Evolutionary conservation across 2,888 invertebrate species (phyloP).

Genomic region (Scelioninae gen. 2): DNA sequence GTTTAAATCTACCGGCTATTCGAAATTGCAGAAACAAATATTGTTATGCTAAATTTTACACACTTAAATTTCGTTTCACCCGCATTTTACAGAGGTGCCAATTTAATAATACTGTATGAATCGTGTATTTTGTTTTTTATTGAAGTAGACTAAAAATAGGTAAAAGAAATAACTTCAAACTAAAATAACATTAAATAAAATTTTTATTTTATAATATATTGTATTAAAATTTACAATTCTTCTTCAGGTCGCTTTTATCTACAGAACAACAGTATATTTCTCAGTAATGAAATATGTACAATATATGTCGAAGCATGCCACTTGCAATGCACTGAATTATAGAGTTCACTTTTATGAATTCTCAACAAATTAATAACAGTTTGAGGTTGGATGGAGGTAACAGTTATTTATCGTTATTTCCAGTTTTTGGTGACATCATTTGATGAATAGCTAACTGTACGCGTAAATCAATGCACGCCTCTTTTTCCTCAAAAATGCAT

Average conservation of each 20-base stretch:
- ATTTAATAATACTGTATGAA: background rate
- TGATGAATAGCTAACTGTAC: slow-evolving; percentile 82
- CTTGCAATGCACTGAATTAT: slow-evolving; percentile 33
- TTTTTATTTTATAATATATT: slow-evolving; percentile 53
- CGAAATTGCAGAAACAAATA: too few relatives aligned
- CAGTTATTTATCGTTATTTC: slow-evolving; percentile 41
- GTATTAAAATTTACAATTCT: slow-evolving; percentile 56
- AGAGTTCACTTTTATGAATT: slow-evolving; percentile 21
- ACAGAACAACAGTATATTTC: slow-evolving; percentile 52
- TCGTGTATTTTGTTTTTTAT: background rate
- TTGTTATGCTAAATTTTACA: background rate
- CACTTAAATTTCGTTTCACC: background rate
- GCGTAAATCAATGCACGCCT: slow-evolving; percentile 83
- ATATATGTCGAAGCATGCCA: slow-evolving; percentile 32
- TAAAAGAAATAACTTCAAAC: too few relatives aligned
- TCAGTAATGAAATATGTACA: slow-evolving; percentile 43
- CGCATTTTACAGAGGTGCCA: background rate
- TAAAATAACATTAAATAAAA: slow-evolving; percentile 52
- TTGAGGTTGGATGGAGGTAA: slow-evolving; percentile 35
- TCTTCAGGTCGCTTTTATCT: slow-evolving; percentile 51
- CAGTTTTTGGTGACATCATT: slow-evolving; percentile 57
- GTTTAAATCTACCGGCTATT: too few relatives aligned
- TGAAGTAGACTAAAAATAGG: too few relatives aligned
- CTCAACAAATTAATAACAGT: slow-evolving; percentile 25
- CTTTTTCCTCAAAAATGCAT: slow-evolving; percentile 84